A percentile compares a stretch with the other conserved stretches of the same genome.
Evolutionary conservation across 2,888 invertebrate species (phyloP).

Genomic region (Cacoxenus indagator): DNA sequence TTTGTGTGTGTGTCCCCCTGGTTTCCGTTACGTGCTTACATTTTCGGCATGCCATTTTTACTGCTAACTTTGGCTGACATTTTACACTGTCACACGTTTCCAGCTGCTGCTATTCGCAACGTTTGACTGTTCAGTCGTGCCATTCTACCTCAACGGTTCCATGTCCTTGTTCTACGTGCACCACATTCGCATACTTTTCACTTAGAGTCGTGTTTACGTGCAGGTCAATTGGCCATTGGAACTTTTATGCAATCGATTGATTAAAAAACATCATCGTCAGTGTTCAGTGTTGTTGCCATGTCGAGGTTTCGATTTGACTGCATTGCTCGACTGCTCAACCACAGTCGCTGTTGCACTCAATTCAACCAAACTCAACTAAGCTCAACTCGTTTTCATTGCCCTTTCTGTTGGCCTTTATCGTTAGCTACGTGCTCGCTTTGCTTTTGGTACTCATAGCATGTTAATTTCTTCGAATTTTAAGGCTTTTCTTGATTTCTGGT

Average conservation of each 20-base stretch:
- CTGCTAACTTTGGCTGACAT: conserved; percentile 16
- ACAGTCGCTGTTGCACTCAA: background rate
- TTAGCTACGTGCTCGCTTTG: background rate
- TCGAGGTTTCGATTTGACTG: conserved; percentile 12
- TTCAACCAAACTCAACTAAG: background rate
- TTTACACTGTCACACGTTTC: background rate
- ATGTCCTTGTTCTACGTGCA: conserved; percentile 29
- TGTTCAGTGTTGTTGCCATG: background rate
- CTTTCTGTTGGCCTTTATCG: background rate
- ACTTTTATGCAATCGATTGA: conserved; percentile 36
- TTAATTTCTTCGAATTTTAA: conserved; percentile 25
- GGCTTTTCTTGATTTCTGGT: no score
- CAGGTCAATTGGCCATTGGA: conserved; percentile 28
- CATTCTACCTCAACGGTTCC: no score
- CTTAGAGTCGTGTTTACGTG: background rate
- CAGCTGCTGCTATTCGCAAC: conserved; percentile 7
- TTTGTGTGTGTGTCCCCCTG: background rate
- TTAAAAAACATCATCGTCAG: conserved; percentile 29
- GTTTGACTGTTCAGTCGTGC: conserved; percentile 16
- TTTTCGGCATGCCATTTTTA: background rate
- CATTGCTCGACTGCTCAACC: background rate
- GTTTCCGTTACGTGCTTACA: conserved; percentile 21
- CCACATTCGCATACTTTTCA: conserved; percentile 27
- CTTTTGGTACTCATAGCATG: background rate
- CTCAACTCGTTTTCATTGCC: background rate